Evolutionary conservation across 2,113 vertebrate species (phyloP), one percentile per base, ranked within the genome.

Genomic region (Dicentrarchus labrax): DNA sequence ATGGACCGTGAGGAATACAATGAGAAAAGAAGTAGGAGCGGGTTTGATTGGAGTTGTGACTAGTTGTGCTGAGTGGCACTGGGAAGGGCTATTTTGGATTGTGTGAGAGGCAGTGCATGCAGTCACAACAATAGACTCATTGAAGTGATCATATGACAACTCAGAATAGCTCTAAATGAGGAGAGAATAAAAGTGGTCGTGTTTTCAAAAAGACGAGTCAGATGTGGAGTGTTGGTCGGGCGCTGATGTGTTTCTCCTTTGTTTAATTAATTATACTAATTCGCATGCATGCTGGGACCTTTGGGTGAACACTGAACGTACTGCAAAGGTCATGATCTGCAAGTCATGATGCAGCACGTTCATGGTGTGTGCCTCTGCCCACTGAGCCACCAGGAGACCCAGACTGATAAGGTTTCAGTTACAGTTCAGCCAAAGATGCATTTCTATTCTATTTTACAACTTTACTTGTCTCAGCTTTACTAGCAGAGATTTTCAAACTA

Each of bases 71-170:
- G 66, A 78, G 71, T 57, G 82, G 60, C 70, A 3, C 64, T 80
- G 76, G 19, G 47, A 73, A 59, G 60, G 48, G 67, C 57, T 80
- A 7, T 77, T 77, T 69, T 45, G 39, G 60, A 67, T 66, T 70
- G 56, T 64, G 78, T 62, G 78, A 50, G 69, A 45, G 45, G 66
- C 70, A 57, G 82, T 4, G 48, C 8, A 17, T 48, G 69, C 67
- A 48, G 72, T 74, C 70, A 64, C 62, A 86, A 91, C 88, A 92
- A 89, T 76, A 64, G 86, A 71, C 45, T 72, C 67, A 81, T 90
- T 89, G 71, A 88, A 75, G 82, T 77, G 89, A 86, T 88, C 85
- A 78, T 76, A 78, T 84, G 85, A 88, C 77, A 16, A 21, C 68
- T 47, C 38, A 50, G 79, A 84, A 84, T 77, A 80, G 84, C 76